A percentile compares a stretch with the other conserved stretches of the same genome.
phyloP scores from a whole-genome alignment of 1,140 invertebrate species.

The Uloborus diversus region DNA sequence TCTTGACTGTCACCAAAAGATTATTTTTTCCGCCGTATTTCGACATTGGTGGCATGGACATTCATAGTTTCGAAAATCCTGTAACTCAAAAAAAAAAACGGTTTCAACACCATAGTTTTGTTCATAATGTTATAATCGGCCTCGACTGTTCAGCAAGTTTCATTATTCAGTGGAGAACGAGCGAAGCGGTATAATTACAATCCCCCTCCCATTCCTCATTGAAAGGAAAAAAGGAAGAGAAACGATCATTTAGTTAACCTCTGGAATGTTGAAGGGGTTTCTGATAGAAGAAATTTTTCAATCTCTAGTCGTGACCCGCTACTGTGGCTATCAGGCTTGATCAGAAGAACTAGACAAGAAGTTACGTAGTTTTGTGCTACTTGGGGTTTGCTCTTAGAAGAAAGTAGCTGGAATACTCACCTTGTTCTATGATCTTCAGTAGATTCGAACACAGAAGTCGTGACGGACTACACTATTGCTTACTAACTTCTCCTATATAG shows the following conservation, averaged over 20 bases:
- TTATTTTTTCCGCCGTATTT: no score
- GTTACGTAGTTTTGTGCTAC: not conserved
- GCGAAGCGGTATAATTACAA: conserved; percentile 13
- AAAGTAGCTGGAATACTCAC: not conserved
- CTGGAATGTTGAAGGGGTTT: conserved; percentile 20
- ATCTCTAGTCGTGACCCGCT: conserved; percentile 37
- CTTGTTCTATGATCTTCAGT: conserved; percentile 8
- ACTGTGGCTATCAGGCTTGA: conserved; percentile 22
- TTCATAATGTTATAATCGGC: no score
- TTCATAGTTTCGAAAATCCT: no score
- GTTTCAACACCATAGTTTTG: no score
- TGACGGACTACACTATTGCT: conserved; percentile 33
- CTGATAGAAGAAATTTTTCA: conserved; percentile 21
- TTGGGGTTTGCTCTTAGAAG: not conserved
- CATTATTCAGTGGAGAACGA: not conserved
- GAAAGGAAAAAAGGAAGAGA: conserved; percentile 4
- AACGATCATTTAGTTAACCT: not conserved
- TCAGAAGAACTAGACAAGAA: not conserved
- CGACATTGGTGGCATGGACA: no score
- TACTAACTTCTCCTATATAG: conserved; percentile 8
- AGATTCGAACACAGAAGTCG: conserved; percentile 16
- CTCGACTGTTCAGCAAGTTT: not conserved
- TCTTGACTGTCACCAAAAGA: no score
- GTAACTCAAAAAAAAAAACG: no score
- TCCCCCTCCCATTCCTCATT: conserved; percentile 1